Base-by-base conservation (phyloP, 2,797 vertebrate species). In the Syngnathus rostellatus region DNA sequence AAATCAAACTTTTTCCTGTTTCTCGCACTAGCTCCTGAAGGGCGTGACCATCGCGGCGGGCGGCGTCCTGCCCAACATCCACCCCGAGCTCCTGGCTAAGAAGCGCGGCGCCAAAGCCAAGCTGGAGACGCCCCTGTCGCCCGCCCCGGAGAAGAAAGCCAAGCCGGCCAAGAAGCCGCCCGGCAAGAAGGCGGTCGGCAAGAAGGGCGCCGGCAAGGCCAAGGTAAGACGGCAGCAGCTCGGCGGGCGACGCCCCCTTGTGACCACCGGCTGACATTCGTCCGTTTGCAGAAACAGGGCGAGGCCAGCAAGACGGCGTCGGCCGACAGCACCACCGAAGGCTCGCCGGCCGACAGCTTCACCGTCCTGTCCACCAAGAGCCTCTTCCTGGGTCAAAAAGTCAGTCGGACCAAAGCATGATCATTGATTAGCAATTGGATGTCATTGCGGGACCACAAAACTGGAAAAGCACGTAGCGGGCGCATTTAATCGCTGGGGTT, bases 321-420 rank as follows among this genome's bases (percentile, higher is more conserved):
- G 7, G 95, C 95, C 3, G 96, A 97, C 88, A 97, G 96, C 81
- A 97, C 95, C 46, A 97, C 95, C 1, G 94, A 98, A 69, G 95
- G 95, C 46, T 92, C 91, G 1, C 92, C 92, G 1, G 86, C 90
- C 0, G 94, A 96, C 23, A 94, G 94, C 70, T 96, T 98, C 89
- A 98, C 96, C 0, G 92, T 99, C 71, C 93, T 99, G 63, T 99
- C 97, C 72, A 97, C 95, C 69, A 99, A 98, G 91, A 98, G 94
- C 78, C 94, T 99, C 69, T 99, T 99, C 79, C 93, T 98, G 68
- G 97, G 96, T 80, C 97, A 99, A 80, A 99, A 99, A 96, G 97
- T 99, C 93, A 81, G 83, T 80, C 59, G n/a, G 2, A 31, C 31
- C 31, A 31, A 10, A 59, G 38, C 37, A n/a, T 38, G 38, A 19